Conservation (phyloP, 2,113 vertebrate genomes). For the Rhinoptilus africanus region DNA sequence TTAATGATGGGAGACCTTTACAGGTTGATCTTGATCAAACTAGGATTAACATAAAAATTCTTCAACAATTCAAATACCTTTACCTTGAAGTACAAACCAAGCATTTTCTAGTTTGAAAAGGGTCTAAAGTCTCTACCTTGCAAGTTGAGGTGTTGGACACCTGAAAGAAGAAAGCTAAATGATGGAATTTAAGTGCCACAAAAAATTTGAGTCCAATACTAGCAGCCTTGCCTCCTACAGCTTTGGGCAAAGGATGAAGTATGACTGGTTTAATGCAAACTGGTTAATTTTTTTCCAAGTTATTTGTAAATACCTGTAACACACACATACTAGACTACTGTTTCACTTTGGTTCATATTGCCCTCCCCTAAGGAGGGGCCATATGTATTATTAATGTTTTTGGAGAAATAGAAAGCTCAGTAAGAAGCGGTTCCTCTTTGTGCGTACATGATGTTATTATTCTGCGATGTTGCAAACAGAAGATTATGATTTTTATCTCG, state of each 20-base stretch:
- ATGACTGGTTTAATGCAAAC: not conserved
- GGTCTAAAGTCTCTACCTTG: not conserved
- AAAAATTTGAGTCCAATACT: not conserved
- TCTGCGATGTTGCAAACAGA: conserved; percentile 20
- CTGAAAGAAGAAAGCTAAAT: not conserved
- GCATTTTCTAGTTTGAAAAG: not conserved
- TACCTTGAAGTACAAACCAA: not conserved
- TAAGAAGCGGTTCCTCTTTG: conserved; percentile 2
- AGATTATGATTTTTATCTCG: conserved; percentile 36
- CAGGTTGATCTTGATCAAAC: not conserved
- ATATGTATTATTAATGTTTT: not conserved
- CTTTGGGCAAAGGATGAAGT: not conserved
- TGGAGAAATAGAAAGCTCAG: conserved; percentile 49
- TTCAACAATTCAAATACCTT: not conserved
- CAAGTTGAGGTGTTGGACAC: not conserved
- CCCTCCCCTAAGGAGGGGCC: not conserved
- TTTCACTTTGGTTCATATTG: not conserved
- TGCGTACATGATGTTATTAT: not conserved
- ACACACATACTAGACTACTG: no score
- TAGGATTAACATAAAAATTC: not conserved
- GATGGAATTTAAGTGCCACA: not conserved
- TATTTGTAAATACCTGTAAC: not conserved
- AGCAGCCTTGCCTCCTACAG: not conserved
- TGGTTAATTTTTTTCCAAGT: rapidly evolving
- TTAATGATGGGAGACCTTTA: not conserved